Evolutionary conservation across 2,113 vertebrate genomes (phyloP).

Genomic region (Struthio camelus): DNA sequence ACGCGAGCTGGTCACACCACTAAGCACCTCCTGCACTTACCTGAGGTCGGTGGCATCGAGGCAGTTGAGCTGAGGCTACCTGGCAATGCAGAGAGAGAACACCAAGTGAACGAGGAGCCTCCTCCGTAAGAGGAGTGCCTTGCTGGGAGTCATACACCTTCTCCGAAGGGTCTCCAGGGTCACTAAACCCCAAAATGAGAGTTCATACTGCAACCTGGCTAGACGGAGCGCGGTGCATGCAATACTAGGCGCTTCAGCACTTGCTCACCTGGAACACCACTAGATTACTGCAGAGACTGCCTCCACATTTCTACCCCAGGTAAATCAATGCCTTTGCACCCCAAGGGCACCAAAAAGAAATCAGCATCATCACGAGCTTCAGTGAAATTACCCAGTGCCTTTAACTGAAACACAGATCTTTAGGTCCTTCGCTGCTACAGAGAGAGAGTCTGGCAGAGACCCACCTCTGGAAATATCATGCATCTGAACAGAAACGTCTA

Average conservation of each 20-base stretch:
- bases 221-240: background rate
- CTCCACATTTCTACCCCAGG: background rate
- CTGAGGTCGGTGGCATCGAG: rapidly evolving
- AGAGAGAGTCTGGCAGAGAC: background rate
- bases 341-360: background rate
- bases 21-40: background rate
- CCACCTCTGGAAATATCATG: background rate
- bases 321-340: too few species aligned
- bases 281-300: background rate
- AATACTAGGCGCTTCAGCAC: background rate
- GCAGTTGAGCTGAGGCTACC: background rate
- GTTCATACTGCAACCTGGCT: too few species aligned
- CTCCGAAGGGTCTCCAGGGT: too few species aligned
- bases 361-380: rapidly evolving
- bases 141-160: too few species aligned
- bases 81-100: background rate
- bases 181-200: too few species aligned
- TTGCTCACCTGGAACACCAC: background rate
- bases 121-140: too few species aligned
- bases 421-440: background rate
- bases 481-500: background rate
- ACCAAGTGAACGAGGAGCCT: too few species aligned
- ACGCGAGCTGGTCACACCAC: background rate
- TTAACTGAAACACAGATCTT: background rate
- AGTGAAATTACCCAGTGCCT: background rate